Percentiles rank a stretch among this genome's conserved stretches.
These are phyloP conservation scores for Gisinianus flammeolus DNA, from an alignment of 2,888 invertebrate genomes.

Conservation along the genomic window DNA sequence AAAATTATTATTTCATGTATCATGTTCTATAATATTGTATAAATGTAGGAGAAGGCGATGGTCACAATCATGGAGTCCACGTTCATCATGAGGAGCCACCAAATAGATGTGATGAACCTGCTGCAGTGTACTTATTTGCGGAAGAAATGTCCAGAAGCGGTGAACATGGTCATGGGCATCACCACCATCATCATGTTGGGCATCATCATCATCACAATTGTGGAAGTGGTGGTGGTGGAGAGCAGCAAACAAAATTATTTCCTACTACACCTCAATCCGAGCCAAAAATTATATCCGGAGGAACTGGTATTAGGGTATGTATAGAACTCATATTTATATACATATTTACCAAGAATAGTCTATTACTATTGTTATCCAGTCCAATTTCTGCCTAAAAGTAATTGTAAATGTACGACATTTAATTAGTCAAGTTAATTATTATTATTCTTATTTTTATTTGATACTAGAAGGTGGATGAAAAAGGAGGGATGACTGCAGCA, in stretches of 20 bases:
- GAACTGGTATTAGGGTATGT: not conserved
- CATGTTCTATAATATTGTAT: not conserved
- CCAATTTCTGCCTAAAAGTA: not conserved
- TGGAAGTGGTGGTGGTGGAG: constrained; percentile 41
- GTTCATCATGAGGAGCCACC: constrained; percentile 58
- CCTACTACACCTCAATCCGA: constrained; percentile 39
- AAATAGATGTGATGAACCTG: constrained; percentile 58
- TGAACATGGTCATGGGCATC: constrained; percentile 43
- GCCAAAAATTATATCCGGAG: constrained; percentile 33
- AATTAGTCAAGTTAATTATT: not conserved
- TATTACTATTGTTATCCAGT: not conserved
- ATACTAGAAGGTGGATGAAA: constrained; percentile 36
- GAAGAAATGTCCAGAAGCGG: constrained; percentile 56
- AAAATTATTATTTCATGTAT: not conserved
- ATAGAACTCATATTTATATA: too few relatives aligned
- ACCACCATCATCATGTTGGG: constrained; percentile 37
- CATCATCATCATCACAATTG: constrained; percentile 44
- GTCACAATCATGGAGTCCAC: constrained; percentile 58
- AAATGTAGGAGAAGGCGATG: constrained; percentile 48
- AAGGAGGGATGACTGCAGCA: constrained; percentile 57
- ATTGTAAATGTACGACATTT: not conserved
- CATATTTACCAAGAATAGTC: not conserved
- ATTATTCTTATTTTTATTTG: not conserved
- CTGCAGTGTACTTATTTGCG: constrained; percentile 58
- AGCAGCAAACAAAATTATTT: constrained; percentile 53